Evolutionary conservation across 1,140 invertebrate genomes (phyloP), one percentile per base, ranked within the genome.

Genomic region (Steinernema feltiae): DNA sequence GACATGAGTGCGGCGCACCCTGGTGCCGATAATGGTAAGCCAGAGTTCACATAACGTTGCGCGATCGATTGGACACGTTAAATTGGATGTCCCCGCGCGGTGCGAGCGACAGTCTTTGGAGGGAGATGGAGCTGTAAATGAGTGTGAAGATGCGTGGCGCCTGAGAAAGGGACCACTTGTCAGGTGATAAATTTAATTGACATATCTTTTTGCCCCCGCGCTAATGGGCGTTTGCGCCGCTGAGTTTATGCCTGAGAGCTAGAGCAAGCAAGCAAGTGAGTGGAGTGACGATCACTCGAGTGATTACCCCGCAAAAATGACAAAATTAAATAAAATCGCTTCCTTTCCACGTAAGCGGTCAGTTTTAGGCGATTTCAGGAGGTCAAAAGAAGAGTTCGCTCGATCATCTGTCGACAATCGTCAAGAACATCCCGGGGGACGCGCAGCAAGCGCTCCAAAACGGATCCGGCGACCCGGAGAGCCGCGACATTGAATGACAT

Each of bases 221-320:
- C 53, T 63, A 63, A 63, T 63, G 24, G 53, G 15, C 53, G 53
- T 27, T 63, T 27, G 53, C 53, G 15, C 53, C 24, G 15, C n/a
- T n/a, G 7, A 27, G 53, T 63, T 63, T 63, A 63, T 63, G 53
- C 53, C n/a, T n/a, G n/a, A n/a, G n/a, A n/a, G n/a, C n/a, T n/a
- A n/a, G n/a, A n/a, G n/a, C n/a, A n/a, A n/a, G n/a, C n/a, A n/a
- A n/a, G n/a, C n/a, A n/a, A n/a, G n/a, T 63, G 53, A 63, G 53
- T 15, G 53, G 24, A 21, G 24, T 27, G 53, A 3, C 15, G 53
- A 63, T n/a, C n/a, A n/a, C n/a, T n/a, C n/a, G n/a, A 41, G 18
- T 41, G 35, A 18, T 18, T 7, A 41, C 35, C 35, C 31, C 69
- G 15, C 18, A 78, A 7, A 79, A 79, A 24, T 74, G 73, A 74